These are phyloP conservation scores for Trogon melanurus DNA, from an alignment of 2,113 vertebrate species.

Conservation along the genomic window DNA sequence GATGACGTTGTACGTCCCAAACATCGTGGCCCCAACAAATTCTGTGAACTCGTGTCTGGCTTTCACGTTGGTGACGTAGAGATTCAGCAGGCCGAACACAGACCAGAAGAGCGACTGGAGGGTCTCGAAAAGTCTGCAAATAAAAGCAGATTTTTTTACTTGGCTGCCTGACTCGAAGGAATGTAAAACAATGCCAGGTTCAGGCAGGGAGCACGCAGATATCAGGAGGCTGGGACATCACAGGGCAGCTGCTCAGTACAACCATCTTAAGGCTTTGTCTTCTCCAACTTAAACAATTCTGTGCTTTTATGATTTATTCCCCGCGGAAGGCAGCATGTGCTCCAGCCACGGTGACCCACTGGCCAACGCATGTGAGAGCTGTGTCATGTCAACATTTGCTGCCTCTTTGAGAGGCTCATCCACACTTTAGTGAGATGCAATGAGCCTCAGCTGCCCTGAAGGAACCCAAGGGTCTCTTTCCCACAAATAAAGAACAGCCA, in stretches of 20 bases:
- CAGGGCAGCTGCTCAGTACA: not conserved
- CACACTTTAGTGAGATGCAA: not conserved
- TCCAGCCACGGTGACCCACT: not conserved
- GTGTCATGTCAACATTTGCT: not conserved
- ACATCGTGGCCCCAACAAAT: conserved; percentile 97
- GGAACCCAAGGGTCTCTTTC: not conserved
- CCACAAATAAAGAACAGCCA: not conserved
- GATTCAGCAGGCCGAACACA: conserved; percentile 91
- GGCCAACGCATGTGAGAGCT: not conserved
- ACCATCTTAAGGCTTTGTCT: not conserved
- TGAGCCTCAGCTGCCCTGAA: not conserved
- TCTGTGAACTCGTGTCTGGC: conserved; percentile 96
- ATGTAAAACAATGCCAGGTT: not conserved
- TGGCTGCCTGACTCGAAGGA: not conserved
- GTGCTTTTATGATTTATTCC: not conserved
- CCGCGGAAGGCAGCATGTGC: not conserved
- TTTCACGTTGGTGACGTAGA: conserved; percentile 96
- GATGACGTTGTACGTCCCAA: conserved; percentile 96
- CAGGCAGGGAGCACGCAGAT: not conserved
- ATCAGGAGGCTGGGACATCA: not conserved
- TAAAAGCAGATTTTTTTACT: not conserved
- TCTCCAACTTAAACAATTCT: too few species aligned
- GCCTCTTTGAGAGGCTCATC: not conserved
- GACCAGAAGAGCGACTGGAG: conserved; percentile 99
- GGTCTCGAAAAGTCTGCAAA: conserved; percentile 91